Conservation (phyloP, 2,888 invertebrate genomes). For the Vanessa cardui region DNA sequence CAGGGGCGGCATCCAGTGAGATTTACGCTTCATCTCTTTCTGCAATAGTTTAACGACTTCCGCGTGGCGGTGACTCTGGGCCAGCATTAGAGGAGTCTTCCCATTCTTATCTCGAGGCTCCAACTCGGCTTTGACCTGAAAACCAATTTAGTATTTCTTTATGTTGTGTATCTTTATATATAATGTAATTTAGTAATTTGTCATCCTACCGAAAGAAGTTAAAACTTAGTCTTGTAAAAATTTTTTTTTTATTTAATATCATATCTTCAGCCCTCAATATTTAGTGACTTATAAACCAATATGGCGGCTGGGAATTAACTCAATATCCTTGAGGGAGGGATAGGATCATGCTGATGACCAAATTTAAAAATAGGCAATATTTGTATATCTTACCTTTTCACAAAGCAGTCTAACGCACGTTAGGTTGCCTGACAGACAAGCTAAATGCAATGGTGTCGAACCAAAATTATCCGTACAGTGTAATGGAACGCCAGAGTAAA, state of each 20-base stretch:
- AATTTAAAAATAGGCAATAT: too few species aligned
- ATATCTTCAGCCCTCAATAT: too few species aligned
- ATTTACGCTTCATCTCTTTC: constrained; percentile 90
- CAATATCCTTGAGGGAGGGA: too few species aligned
- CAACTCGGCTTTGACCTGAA: constrained; percentile 91
- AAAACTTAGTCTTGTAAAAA: too few species aligned
- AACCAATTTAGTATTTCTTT: background rate
- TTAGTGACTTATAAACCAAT: too few species aligned
- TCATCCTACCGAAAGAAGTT: too few species aligned
- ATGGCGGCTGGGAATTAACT: too few species aligned
- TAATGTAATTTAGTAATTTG: too few species aligned
- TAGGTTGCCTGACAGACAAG: constrained; percentile 93
- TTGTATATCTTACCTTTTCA: constrained; percentile 85
- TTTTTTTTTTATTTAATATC: too few species aligned
- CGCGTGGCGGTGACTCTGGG: constrained; percentile 93
- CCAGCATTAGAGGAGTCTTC: constrained; percentile 94
- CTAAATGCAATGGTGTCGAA: constrained; percentile 94
- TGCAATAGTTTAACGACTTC: constrained; percentile 92
- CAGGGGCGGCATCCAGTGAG: constrained; percentile 93
- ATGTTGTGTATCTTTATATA: too few species aligned
- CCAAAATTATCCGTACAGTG: constrained; percentile 96
- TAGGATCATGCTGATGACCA: too few species aligned
- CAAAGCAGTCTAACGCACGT: constrained; percentile 93
- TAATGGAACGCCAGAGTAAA: constrained; percentile 95
- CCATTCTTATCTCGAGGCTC: constrained; percentile 95